Conservation (phyloP, 2,888 invertebrate genomes). For the Apamea epomidion region DNA sequence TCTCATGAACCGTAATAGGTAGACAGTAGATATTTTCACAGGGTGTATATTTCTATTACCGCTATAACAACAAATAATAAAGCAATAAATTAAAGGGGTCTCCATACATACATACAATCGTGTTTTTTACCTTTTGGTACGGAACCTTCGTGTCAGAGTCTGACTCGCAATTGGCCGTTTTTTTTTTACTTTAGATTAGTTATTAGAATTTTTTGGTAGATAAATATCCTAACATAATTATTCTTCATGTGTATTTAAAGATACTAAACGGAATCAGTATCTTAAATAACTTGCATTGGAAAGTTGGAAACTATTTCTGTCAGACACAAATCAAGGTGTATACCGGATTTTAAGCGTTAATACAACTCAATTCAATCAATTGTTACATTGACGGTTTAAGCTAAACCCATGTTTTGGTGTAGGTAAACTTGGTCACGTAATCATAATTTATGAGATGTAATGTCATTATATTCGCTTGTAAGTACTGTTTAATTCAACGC, state of each 20-base stretch:
- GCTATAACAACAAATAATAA: too few species aligned
- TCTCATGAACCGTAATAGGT: too few species aligned
- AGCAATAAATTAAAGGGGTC: too few species aligned
- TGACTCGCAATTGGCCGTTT: too few species aligned
- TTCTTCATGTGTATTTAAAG: background rate
- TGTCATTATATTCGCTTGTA: background rate
- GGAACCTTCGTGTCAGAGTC: too few species aligned
- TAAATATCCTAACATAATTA: background rate
- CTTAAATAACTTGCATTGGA: slow-evolving; percentile 7
- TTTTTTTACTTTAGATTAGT: background rate
- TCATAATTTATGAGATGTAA: slow-evolving; percentile 23
- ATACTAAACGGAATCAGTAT: slow-evolving; percentile 5
- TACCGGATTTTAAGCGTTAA: background rate
- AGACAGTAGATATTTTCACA: too few species aligned
- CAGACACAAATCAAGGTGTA: slow-evolving; percentile 26
- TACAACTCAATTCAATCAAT: slow-evolving; percentile 42
- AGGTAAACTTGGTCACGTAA: slow-evolving; percentile 20
- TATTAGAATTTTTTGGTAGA: background rate
- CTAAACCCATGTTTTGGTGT: slow-evolving; percentile 4
- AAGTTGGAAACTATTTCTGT: slow-evolving; percentile 18
- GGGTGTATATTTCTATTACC: too few species aligned
- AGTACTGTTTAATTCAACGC: slow-evolving; percentile 14
- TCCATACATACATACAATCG: too few species aligned
- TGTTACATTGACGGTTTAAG: slow-evolving; percentile 24
- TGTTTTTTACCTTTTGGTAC: too few species aligned